Evolutionary conservation across 1,140 invertebrate species (phyloP), one percentile per base, ranked within the genome.

Genomic region (Whitmania pigra): DNA sequence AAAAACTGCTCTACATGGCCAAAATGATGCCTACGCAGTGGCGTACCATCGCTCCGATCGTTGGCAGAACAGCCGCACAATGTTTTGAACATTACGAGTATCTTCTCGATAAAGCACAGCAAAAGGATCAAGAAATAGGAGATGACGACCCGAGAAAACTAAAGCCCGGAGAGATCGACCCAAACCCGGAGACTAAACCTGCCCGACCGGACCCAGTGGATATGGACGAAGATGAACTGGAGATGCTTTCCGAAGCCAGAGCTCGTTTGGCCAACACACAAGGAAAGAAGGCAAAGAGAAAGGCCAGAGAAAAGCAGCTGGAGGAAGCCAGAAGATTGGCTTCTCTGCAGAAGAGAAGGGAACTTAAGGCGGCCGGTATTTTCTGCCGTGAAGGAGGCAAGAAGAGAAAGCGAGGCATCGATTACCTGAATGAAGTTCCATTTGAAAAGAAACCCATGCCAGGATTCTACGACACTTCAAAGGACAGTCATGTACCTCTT

Each of bases 1-100:
- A 99, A 80, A 99, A 99, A 81, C 82, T 99, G 3, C 84, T 99
- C 7, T 95, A 99, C 84, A 84, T 99, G 79, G 96, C 95, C 49
- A 99, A 99, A 83, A 83, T 99, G 55, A 98, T 99, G 95, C 97
- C 97, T 0, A 99, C 96, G 0, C 97, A 99, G 80, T 99, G 97
- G 97, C 86, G 97, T 78, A 99, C 97, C 0, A 99, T 99, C 77
- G 95, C 97, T 5, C 94, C 94, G 0, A 97, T 99, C 74, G 94
- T 99, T 79, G 97, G 97, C 27, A 86, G 97, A 72, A 99, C 97
- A 18, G 95, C 97, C 29, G 93, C 95, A 2, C 96, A 99, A 80
- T 99, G 97, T 83, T 85, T 99, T 49, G 96, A 99, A 79, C 86
- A 95, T 81, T 99, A 97, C 83, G 94, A 97, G 85, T 94, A 91